A percentile compares a stretch with the other conserved stretches of the same genome.
These are phyloP conservation scores for Hypotaenidia okinawae DNA, from an alignment of 2,797 vertebrate genomes.

Conservation along the genomic window DNA sequence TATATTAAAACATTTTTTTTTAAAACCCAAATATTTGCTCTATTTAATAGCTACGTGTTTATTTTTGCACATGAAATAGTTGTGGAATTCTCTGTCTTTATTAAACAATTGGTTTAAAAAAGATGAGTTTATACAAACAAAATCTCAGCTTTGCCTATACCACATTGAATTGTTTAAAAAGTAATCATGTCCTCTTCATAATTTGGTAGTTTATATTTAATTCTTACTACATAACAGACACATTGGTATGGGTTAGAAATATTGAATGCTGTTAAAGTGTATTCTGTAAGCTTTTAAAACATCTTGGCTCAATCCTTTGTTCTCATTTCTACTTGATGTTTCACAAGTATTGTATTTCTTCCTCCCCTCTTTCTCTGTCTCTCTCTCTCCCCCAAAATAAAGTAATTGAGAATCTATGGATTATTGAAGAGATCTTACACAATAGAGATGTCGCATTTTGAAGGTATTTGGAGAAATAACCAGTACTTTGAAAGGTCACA, in stretches of 20 bases:
- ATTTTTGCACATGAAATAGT: slow-evolving; percentile 62
- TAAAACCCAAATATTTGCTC: slow-evolving; percentile 64
- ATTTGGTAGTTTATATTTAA: background rate
- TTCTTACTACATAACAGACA: background rate
- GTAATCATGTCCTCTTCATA: background rate
- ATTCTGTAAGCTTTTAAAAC: background rate
- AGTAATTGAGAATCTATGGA: background rate
- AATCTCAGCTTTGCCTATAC: background rate
- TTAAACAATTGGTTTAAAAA: slow-evolving; percentile 27
- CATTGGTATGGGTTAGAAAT: background rate
- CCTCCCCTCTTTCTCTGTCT: fast-evolving
- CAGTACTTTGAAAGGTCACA: background rate
- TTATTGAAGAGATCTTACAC: background rate
- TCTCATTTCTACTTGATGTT: background rate
- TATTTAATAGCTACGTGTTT: slow-evolving; percentile 62
- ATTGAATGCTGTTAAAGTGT: background rate
- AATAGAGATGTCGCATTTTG: background rate
- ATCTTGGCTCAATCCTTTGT: background rate
- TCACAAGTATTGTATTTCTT: background rate
- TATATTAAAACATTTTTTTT: slow-evolving; percentile 65
- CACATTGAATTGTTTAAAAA: background rate
- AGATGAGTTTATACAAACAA: slow-evolving; percentile 4
- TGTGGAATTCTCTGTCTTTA: slow-evolving; percentile 25
- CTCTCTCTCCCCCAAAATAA: background rate
- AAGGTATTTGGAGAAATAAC: background rate